Evolutionary conservation across 2,113 vertebrate genomes (phyloP).

Genomic region (Panthera leo): DNA sequence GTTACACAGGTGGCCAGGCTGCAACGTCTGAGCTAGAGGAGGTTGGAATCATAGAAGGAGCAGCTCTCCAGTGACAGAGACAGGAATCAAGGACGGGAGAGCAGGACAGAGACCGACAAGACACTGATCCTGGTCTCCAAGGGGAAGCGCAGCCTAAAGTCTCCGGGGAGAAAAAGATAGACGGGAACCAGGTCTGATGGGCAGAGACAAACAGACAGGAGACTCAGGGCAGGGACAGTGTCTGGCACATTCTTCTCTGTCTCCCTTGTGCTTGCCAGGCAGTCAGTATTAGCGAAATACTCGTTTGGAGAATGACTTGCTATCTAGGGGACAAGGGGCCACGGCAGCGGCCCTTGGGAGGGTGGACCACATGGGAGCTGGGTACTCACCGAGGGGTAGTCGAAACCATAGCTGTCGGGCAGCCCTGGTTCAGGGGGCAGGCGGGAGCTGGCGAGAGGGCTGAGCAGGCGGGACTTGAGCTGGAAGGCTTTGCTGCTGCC

Average conservation of each 20-base stretch:
- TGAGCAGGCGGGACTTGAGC: slow-evolving; percentile 84
- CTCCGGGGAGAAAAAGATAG: not conserved
- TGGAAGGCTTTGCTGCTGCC: slow-evolving; percentile 86
- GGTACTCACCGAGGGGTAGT: slow-evolving; percentile 80
- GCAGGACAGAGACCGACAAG: not conserved
- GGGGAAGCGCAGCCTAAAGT: not conserved
- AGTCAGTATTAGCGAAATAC: not conserved
- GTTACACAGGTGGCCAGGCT: not conserved
- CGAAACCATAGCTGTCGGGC: slow-evolving; percentile 85
- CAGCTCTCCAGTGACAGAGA: not conserved
- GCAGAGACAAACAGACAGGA: not conserved
- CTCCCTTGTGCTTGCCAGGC: not conserved
- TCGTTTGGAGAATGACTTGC: not conserved
- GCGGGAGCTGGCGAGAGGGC: slow-evolving; percentile 84
- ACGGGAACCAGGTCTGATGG: not conserved
- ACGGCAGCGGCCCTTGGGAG: not conserved
- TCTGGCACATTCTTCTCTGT: not conserved
- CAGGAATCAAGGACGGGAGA: not conserved
- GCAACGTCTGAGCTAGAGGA: not conserved
- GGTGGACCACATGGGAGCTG: not conserved
- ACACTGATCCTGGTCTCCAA: not conserved
- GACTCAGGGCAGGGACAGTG: not conserved
- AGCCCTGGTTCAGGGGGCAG: slow-evolving; percentile 80
- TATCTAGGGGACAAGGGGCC: not conserved
- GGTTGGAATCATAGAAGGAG: not conserved